Evolutionary conservation across 2,888 invertebrate species (phyloP), one percentile per base, ranked within the genome.

Genomic region (Platycheirus rosarum): DNA sequence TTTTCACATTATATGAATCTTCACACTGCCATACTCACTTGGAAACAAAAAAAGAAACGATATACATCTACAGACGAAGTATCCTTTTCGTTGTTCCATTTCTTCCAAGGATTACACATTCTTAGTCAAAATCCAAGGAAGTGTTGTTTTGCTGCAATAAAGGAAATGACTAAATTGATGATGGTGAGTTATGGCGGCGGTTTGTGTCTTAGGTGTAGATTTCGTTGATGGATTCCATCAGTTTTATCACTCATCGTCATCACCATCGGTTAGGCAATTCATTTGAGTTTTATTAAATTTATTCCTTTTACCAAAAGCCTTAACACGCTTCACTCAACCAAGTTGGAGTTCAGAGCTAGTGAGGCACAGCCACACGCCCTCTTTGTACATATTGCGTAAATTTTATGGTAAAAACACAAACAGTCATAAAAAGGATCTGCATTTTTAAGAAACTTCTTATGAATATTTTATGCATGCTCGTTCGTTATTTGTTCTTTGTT

Each of bases 391-490:
- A 32, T 66, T 75, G 70, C 80, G 75, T 74, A 65, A 70, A 49
- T 57, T 70, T 75, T 70, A 80, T 70, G 51, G 42, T 40, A 1
- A 49, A 14, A 16, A 29, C n/a, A 51, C 63, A 51, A 18, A 16
- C 5, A 29, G 42, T 69, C 57, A 14, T 62, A 73, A 79, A 37
- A 79, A 60, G 44, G 74, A 57, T 70, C 46, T 80, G 29, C 11
- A 20, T 44, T 37, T 55, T n/a, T 42, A 1, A 13, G 1, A 14
- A 62, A 46, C 11, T 14, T 8, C 9, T 60, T 76, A 55, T 82
- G 80, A 76, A 76, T 71, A 82, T 76, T 75, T 80, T 60, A 80
- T 75, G 65, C 5, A 51, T 3, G 6, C 20, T 46, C 32, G 49
- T 63, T 66, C 37, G 42, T 14, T 75, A 71, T 66, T 82, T 71